Percentiles rank a stretch among this genome's conserved stretches.
These are phyloP conservation scores for Cliona cf. orientalis DNA, from an alignment of 37 sponge, comb jelly and placozoan genomes.

Conservation along the genomic window DNA sequence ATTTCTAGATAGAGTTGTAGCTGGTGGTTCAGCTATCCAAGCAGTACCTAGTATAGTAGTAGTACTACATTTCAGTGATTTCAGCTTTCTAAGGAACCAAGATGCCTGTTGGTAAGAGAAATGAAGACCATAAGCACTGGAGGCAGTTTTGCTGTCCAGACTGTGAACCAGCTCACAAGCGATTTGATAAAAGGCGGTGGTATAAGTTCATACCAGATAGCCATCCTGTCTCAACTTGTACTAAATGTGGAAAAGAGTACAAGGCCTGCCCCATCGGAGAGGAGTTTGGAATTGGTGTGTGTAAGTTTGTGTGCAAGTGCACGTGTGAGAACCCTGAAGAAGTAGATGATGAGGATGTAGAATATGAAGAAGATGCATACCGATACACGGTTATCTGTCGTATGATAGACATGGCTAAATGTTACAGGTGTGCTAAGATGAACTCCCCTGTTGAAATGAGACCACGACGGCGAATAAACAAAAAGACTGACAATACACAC, in stretches of 20 bases:
- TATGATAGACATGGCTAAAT: constrained; percentile 25
- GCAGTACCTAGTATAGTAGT: too few species aligned
- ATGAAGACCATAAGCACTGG: not conserved
- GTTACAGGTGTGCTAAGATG: constrained; percentile 9
- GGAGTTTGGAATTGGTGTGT: constrained; percentile 16
- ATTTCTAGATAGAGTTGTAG: too few species aligned
- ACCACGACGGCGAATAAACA: constrained; percentile 6
- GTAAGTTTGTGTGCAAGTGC: constrained; percentile 17
- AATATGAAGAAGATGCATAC: too few species aligned
- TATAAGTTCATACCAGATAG: not conserved
- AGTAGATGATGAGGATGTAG: too few species aligned
- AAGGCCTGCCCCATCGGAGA: constrained; percentile 1
- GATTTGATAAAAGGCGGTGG: not conserved
- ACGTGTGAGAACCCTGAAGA: too few species aligned
- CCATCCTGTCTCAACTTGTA: not conserved
- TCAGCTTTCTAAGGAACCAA: too few species aligned
- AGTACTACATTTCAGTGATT: too few species aligned
- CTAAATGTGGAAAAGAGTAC: not conserved
- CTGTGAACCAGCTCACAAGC: not conserved
- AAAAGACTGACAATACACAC: constrained; percentile 27
- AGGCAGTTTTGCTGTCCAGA: not conserved
- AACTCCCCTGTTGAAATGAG: not conserved
- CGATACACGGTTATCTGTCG: constrained; percentile 2
- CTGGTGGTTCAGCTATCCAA: too few species aligned
- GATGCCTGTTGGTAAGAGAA: not conserved